Percentiles rank a stretch among this genome's conserved stretches.
Evolutionary conservation across 2,888 invertebrate species (phyloP).

Genomic region (Lithophane leautieri): DNA sequence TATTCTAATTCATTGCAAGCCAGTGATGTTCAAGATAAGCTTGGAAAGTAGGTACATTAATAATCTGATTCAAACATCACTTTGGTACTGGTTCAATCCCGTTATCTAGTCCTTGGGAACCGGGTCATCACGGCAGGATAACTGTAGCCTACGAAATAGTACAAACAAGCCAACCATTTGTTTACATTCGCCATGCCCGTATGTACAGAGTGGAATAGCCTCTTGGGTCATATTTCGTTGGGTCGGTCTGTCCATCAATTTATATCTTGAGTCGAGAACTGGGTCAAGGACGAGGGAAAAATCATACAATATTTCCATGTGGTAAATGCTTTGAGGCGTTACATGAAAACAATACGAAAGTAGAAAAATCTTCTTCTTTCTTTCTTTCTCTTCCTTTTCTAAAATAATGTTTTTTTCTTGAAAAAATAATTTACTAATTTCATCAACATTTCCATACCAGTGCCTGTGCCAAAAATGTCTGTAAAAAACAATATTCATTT

Average conservation of each 20-base stretch:
- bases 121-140: not conserved
- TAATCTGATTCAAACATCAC: not conserved
- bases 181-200: conserved; percentile 33
- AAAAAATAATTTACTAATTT: not conserved
- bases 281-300: conserved; percentile 10
- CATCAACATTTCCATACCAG: no score
- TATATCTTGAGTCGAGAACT: conserved; percentile 32
- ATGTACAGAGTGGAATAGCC: conserved; percentile 42
- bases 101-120: not conserved
- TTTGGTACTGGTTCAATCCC: not conserved
- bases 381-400: no score
- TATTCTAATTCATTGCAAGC: no score
- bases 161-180: conserved; percentile 46
- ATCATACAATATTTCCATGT: conserved; percentile 28
- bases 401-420: not conserved
- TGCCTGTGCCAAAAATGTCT: not conserved
- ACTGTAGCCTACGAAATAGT: conserved; percentile 15
- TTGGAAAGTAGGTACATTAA: not conserved
- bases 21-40: not conserved
- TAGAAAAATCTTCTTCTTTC: no score
- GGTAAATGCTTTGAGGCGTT: not conserved
- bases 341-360: not conserved
- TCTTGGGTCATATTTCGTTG: conserved; percentile 54
- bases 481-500: not conserved
- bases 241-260: conserved; percentile 50